Percentiles rank a stretch among this genome's conserved stretches.
Evolutionary conservation across 2,113 vertebrate species (phyloP).

Genomic region (Podarcis raffonei): DNA sequence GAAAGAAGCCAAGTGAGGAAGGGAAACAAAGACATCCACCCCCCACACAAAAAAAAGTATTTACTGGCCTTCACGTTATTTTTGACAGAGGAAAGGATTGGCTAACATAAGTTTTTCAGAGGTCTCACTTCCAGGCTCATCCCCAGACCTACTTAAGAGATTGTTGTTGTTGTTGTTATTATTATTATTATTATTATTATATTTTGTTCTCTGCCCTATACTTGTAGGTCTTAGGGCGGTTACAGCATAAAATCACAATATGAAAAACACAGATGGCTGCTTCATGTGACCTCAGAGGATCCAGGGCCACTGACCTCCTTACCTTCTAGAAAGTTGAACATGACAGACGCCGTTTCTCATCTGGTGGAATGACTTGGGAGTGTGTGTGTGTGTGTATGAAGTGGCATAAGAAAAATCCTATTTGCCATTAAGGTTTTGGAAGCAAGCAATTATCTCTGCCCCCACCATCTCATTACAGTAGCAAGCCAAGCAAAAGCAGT

Average conservation of each 20-base stretch:
- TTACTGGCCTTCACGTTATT: neutral
- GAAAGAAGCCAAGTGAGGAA: neutral
- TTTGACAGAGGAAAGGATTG: neutral
- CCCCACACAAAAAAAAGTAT: neutral
- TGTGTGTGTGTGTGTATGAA: neutral
- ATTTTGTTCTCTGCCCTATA: no score
- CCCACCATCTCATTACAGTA: neutral
- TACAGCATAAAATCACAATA: neutral
- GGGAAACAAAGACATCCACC: no score
- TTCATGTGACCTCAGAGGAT: neutral
- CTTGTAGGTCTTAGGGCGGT: neutral
- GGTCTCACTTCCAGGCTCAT: neutral
- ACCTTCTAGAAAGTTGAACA: neutral
- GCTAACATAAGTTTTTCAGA: neutral
- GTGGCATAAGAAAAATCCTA: neutral
- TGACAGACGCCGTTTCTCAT: neutral
- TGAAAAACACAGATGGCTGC: neutral
- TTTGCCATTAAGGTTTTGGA: neutral
- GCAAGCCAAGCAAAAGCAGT: conserved; percentile 1
- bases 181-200: no score
- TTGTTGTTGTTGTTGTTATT: no score
- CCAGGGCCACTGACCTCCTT: neutral
- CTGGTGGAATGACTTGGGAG: neutral
- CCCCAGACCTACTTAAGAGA: neutral
- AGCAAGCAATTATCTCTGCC: neutral